These are phyloP conservation scores for Drosophila birchii DNA, from an alignment of 2,888 invertebrate genomes.

Conservation along the genomic window DNA sequence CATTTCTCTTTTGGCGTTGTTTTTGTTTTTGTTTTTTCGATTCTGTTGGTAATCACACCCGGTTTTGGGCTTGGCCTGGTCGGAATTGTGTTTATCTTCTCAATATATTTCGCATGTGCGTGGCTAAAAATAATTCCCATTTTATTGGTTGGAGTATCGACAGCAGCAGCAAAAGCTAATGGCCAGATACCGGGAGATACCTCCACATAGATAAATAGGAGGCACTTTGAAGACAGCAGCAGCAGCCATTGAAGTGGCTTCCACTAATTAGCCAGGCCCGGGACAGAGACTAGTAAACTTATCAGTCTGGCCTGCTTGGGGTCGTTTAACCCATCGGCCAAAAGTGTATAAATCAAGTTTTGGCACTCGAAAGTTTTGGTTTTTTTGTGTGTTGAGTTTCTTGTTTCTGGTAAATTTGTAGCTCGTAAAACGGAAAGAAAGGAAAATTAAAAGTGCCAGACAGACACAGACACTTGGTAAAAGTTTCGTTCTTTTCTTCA, in stretches of 20 bases:
- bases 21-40: neutral
- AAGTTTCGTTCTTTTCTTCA: slow-evolving; percentile 26
- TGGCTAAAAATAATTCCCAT: slow-evolving; percentile 51
- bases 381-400: neutral
- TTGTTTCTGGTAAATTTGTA: slow-evolving; percentile 3
- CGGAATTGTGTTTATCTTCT: slow-evolving; percentile 56
- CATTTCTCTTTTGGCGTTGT: slow-evolving; percentile 1
- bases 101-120: slow-evolving; percentile 60
- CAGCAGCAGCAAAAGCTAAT: slow-evolving; percentile 29
- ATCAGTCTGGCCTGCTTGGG: slow-evolving; percentile 33
- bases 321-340: slow-evolving; percentile 33
- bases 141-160: slow-evolving; percentile 36
- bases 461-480: slow-evolving; percentile 30
- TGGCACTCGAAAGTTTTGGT: slow-evolving; percentile 42
- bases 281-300: slow-evolving; percentile 19
- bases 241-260: slow-evolving; percentile 27
- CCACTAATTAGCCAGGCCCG: slow-evolving; percentile 36
- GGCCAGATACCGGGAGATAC: slow-evolving; percentile 27
- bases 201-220: slow-evolving; percentile 7
- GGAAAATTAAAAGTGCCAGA: slow-evolving; percentile 43
- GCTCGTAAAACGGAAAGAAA: slow-evolving; percentile 44
- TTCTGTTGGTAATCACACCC: slow-evolving; percentile 33
- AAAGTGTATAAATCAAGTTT: slow-evolving; percentile 41
- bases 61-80: slow-evolving; percentile 52
- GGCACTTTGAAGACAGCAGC: slow-evolving; percentile 19